Percentiles rank a stretch among this genome's conserved stretches.
Conservation (phyloP, 1,140 invertebrate genomes). For the Heliconius melpomene region DNA sequence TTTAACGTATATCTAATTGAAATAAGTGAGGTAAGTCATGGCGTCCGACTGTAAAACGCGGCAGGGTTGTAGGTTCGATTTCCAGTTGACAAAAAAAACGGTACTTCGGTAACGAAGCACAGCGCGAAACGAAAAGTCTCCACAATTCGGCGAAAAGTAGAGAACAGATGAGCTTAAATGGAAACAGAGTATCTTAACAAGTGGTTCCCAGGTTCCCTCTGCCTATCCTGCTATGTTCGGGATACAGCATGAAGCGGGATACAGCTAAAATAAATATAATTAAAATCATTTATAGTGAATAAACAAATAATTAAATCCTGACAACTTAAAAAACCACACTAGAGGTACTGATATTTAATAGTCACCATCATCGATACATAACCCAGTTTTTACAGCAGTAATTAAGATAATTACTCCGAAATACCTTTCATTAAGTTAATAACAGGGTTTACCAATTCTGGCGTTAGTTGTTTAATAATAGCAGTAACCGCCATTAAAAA, state of each 20-base stretch:
- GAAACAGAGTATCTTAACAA: not conserved
- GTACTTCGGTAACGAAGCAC: not conserved
- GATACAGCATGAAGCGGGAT: not conserved
- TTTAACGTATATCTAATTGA: not conserved
- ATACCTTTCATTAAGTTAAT: slow-evolving; percentile 4
- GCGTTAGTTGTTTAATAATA: slow-evolving; percentile 4
- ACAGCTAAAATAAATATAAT: not conserved
- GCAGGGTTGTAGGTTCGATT: not conserved
- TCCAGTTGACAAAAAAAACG: not conserved
- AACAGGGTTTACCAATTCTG: slow-evolving; percentile 1
- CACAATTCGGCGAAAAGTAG: not conserved
- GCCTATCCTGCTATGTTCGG: not conserved
- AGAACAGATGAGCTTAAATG: not conserved
- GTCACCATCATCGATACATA: not conserved
- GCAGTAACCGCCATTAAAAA: slow-evolving; percentile 1
- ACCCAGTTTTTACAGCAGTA: not conserved
- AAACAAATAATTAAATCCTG: not conserved
- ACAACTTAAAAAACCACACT: not conserved
- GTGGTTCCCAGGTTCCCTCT: not conserved
- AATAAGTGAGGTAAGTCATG: not conserved
- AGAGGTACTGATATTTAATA: not conserved
- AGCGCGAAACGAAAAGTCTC: not conserved
- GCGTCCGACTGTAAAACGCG: not conserved
- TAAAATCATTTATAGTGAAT: not conserved
- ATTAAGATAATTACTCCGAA: not conserved